phyloP scores from a whole-genome alignment of 2,113 vertebrate species.

The Bujurquina vittata region DNA sequence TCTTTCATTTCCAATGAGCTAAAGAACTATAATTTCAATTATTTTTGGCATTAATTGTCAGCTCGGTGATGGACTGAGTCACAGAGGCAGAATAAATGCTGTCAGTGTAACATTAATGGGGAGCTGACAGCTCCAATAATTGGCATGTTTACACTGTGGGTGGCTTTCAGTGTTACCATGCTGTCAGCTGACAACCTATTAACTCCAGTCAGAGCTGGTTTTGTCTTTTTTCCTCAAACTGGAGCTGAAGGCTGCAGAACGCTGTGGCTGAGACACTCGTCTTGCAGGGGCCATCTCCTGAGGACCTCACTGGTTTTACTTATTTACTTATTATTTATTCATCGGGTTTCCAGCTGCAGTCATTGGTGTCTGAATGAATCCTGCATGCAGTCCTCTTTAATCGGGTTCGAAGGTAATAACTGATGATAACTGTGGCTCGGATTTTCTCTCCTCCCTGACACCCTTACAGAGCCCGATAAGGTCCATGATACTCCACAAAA shows the following conservation, averaged over 20 bases:
- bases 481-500: constrained; percentile 28
- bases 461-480: constrained; percentile 8
- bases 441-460: neutral
- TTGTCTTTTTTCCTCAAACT: neutral
- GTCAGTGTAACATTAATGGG: constrained; percentile 1
- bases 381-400: constrained; percentile 20
- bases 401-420: constrained; percentile 15
- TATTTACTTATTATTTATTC: too few species aligned
- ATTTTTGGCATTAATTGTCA: neutral
- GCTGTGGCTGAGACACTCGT: constrained; percentile 17
- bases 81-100: neutral
- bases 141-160: constrained; percentile 48
- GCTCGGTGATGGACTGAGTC: neutral
- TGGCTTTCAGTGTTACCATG: constrained; percentile 26
- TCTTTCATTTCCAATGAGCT: neutral
- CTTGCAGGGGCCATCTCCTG: neutral
- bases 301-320: neutral
- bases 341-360: neutral
- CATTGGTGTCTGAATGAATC: constrained; percentile 25
- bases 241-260: constrained; percentile 28
- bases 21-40: neutral
- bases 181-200: constrained; percentile 52
- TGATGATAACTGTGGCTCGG: neutral
- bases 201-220: constrained; percentile 29
- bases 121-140: constrained; percentile 29